A percentile compares a stretch with the other conserved stretches of the same genome.
These are phyloP conservation scores for Notothenia coriiceps DNA, from an alignment of 2,113 vertebrate genomes.

Conservation along the genomic window DNA sequence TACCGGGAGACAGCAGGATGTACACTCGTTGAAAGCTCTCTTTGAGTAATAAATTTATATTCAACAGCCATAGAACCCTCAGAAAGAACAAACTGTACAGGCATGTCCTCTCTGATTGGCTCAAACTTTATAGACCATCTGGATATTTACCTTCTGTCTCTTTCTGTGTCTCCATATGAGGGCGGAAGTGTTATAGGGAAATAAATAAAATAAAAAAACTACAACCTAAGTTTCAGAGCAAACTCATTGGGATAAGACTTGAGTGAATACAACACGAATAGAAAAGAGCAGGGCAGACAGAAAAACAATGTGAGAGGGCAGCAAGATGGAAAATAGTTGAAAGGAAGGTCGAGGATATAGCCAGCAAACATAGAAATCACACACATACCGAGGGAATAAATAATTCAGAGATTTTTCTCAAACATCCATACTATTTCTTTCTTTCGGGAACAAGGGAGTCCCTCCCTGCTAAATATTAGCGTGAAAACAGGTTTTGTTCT, in stretches of 20 bases:
- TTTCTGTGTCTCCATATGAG: not conserved
- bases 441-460: too few species aligned
- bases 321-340: not conserved
- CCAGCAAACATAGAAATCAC: slow-evolving; percentile 27
- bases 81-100: not conserved
- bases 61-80: slow-evolving; percentile 8
- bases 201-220: not conserved
- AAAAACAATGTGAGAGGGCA: slow-evolving; percentile 11
- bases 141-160: slow-evolving; percentile 6
- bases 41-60: slow-evolving; percentile 3
- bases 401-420: too few species aligned
- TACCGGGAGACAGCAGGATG: slow-evolving; percentile 33
- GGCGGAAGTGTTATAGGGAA: not conserved
- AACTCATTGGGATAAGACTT: not conserved
- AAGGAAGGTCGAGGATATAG: slow-evolving; percentile 3
- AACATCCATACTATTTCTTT: too few species aligned
- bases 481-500: too few species aligned
- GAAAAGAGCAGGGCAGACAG: slow-evolving; percentile 3
- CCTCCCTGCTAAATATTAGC: too few species aligned
- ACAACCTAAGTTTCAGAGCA: not conserved
- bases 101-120: not conserved
- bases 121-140: slow-evolving; percentile 7
- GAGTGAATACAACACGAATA: not conserved
- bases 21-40: slow-evolving; percentile 7
- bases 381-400: not conserved